Evolutionary conservation across 2,113 vertebrate species (phyloP).

Genomic region (Pachyramphus minor): DNA sequence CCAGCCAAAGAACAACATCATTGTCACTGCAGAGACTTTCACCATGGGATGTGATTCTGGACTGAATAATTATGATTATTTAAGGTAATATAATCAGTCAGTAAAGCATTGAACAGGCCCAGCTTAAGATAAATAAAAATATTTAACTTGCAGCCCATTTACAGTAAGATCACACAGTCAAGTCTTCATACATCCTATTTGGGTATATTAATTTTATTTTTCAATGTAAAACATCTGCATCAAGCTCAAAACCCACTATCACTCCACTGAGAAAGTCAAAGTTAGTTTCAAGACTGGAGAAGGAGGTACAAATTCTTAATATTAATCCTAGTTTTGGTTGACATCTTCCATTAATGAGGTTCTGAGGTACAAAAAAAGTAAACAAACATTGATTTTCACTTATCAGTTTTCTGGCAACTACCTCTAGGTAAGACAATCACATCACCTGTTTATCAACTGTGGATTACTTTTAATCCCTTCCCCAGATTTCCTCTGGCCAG

Average conservation of each 20-base stretch:
- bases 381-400: neutral
- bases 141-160: neutral
- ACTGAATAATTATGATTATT: neutral
- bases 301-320: neutral
- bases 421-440: neutral
- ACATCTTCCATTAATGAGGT: accelerated
- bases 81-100: neutral
- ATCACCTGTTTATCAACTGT: neutral
- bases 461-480: neutral
- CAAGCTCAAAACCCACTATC: neutral
- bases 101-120: neutral
- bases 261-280: neutral
- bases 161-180: neutral
- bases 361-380: neutral
- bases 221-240: neutral
- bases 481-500: neutral
- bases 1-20: neutral
- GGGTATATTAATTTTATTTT: neutral
- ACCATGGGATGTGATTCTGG: neutral
- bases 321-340: neutral
- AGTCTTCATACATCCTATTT: neutral
- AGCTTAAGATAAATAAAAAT: neutral
- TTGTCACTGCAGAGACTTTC: neutral
- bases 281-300: neutral
- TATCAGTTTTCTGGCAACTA: neutral